phyloP scores from a whole-genome alignment of 2,113 vertebrate species.

The Oreochromis niloticus region DNA sequence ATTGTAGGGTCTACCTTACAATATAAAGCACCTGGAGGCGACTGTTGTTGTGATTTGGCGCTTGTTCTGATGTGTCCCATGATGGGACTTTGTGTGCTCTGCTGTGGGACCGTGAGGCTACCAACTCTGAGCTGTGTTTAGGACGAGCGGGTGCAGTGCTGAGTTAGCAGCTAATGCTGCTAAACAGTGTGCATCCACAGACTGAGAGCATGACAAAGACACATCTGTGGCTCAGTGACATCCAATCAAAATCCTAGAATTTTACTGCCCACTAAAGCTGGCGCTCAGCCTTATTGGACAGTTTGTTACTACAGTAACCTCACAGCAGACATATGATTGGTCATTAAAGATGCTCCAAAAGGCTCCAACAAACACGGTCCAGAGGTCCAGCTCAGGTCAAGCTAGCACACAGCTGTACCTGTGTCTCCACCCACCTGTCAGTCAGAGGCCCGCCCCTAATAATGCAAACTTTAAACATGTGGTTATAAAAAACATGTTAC shows the following conservation, averaged over 20 bases:
- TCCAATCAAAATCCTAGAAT: background rate
- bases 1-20: fast-evolving
- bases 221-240: background rate
- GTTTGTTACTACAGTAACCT: background rate
- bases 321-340: background rate
- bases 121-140: background rate
- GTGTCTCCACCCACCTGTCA: background rate
- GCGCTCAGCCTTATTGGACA: background rate
- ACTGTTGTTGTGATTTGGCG: background rate
- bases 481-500: background rate
- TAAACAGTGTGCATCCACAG: background rate
- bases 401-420: background rate
- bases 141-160: background rate
- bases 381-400: background rate
- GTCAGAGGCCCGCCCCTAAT: background rate
- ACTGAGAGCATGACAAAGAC: background rate
- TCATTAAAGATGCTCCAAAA: background rate
- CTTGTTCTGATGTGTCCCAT: background rate
- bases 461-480: background rate
- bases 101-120: background rate
- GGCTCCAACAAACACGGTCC: fast-evolving
- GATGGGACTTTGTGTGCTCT: background rate
- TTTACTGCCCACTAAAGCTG: background rate
- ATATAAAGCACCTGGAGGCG: fast-evolving
- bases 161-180: background rate